Evolutionary conservation across 2,888 invertebrate genomes (phyloP), one percentile per base, ranked within the genome.

Genomic region (Acanthosepion pharaonis): DNA sequence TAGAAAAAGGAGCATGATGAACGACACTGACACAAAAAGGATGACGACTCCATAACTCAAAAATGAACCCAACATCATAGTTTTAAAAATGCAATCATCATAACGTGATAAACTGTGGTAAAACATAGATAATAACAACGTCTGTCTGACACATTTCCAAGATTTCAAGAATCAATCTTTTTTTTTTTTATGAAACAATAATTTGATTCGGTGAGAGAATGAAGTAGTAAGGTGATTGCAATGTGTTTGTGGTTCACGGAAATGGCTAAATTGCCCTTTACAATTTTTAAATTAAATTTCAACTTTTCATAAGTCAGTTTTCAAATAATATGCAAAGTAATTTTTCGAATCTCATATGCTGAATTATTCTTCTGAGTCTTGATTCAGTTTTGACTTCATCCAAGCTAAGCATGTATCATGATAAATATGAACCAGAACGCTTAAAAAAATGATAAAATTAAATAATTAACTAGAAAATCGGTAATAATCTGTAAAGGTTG

Each of bases 61-160:
- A 59, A 59, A 59, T 59, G 59, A 23, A 6, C 59, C 59, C 59
- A 51, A 51, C 51, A 3, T 4, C 51, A 59, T 59, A 28, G n/a
- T 78, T n/a, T n/a, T 78, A 78, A 78, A 78, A n/a, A 78, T 78
- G n/a, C 78, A 78, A 28, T 78, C 78, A 78, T 78, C 78, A 78
- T 78, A 78, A 78, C n/a, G 78, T 78, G 15, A 78, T 78, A 78
- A 28, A 78, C 11, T 28, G 28, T 78, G 15, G n/a, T 78, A 28
- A 28, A 78, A 78, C 78, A 78, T n/a, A 15, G 78, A 78, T 33
- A n/a, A n/a, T n/a, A 78, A 78, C 78, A n/a, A 15, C n/a, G 15
- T 33, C n/a, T 78, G 15, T 33, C n/a, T 78, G 78, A 78, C n/a
- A 78, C 33, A 33, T 64, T 15, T n/a, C 15, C 15, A 15, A 78